Evolutionary conservation across 2,888 invertebrate species (phyloP).

Genomic region (Silvanus unidentatus): DNA sequence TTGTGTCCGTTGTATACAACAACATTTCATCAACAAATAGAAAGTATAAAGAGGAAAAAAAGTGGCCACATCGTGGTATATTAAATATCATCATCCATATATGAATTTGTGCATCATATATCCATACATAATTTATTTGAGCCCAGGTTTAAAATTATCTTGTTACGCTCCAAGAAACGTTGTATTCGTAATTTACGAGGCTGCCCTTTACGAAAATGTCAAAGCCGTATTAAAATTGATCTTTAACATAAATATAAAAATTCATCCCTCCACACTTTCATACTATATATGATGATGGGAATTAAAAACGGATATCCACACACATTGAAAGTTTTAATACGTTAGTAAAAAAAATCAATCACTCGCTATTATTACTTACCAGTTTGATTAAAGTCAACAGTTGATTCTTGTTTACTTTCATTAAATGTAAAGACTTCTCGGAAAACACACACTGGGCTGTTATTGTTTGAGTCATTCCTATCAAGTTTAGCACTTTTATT

Average conservation of each 20-base stretch:
- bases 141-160: constrained; percentile 7
- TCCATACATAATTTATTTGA: constrained; percentile 2
- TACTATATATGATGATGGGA: too few species aligned
- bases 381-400: too few species aligned
- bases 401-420: too few species aligned
- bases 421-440: too few species aligned
- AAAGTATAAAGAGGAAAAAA: neutral
- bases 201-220: constrained; percentile 34
- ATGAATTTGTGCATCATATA: neutral
- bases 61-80: neutral
- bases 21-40: constrained; percentile 2
- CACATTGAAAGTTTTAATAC: too few species aligned
- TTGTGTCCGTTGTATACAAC: neutral
- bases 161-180: constrained; percentile 10
- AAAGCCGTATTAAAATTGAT: constrained; percentile 25
- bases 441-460: too few species aligned
- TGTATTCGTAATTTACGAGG: constrained; percentile 20
- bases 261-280: constrained; percentile 2
- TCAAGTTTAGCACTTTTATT: too few species aligned
- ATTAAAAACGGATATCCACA: too few species aligned
- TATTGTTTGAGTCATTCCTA: too few species aligned
- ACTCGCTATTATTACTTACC: too few species aligned
- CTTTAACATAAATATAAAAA: constrained; percentile 2
- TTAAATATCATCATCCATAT: neutral
- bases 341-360: too few species aligned